Conservation (phyloP, 2,113 vertebrate genomes). For the Empidonax traillii region DNA sequence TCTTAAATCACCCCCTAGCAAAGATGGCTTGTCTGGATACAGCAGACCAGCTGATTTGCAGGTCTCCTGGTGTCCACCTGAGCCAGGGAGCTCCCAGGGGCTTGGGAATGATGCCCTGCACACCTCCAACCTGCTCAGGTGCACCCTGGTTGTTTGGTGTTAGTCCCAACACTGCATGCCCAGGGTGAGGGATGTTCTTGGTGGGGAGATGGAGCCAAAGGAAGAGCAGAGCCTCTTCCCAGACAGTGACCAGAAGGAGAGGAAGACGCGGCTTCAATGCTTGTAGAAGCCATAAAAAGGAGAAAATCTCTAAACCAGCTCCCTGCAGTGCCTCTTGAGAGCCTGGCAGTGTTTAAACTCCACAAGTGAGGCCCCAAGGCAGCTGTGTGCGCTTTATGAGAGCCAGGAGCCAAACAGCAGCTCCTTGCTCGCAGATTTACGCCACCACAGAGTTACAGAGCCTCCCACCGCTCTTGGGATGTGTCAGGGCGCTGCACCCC, state of each 20-base stretch:
- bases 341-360: not conserved
- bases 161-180: not conserved
- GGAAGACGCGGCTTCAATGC: not conserved
- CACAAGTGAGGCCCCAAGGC: not conserved
- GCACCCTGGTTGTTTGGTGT: not conserved
- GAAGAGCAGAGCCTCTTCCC: not conserved
- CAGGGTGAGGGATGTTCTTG: not conserved
- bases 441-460: not conserved
- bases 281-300: not conserved
- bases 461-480: fast-evolving
- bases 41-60: too few relatives aligned
- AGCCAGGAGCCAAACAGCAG: not conserved
- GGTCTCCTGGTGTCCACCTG: not conserved
- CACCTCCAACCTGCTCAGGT: fast-evolving
- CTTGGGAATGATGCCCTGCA: not conserved
- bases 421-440: not conserved
- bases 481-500: too few relatives aligned
- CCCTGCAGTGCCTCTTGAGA: fast-evolving
- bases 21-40: not conserved
- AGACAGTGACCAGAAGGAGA: too few relatives aligned
- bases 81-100: not conserved
- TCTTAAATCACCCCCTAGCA: not conserved
- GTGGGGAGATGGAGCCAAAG: not conserved
- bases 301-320: not conserved
- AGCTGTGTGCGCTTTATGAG: not conserved